Percentiles rank a stretch among this genome's conserved stretches.
phyloP scores from a whole-genome alignment of 2,797 vertebrate species.

The Sternarchorhynchus goeldii region DNA sequence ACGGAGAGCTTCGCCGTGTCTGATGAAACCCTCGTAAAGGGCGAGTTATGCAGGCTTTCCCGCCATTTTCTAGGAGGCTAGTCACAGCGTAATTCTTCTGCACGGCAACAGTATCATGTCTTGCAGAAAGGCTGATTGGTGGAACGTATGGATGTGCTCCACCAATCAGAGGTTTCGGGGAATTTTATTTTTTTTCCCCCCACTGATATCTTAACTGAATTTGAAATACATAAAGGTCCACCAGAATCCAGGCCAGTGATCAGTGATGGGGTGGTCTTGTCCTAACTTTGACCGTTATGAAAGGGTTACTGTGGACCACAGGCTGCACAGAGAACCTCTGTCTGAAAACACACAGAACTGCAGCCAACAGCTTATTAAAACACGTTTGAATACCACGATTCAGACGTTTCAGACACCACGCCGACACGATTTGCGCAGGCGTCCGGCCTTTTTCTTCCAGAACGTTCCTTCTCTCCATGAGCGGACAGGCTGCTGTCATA shows the following conservation, averaged over 20 bases:
- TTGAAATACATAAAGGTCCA: not conserved
- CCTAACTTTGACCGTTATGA: not conserved
- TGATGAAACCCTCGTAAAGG: not conserved
- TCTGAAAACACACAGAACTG: not conserved
- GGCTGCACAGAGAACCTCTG: not conserved
- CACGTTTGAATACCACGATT: not conserved
- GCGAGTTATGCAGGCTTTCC: no score
- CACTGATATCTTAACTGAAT: no score
- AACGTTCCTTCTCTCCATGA: constrained; percentile 11
- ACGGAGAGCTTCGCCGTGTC: not conserved
- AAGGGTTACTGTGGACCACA: no score
- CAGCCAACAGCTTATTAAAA: constrained; percentile 1
- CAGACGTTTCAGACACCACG: not conserved
- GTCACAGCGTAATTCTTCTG: not conserved
- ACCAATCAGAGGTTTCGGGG: not conserved
- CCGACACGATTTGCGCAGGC: not conserved
- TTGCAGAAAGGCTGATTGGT: not conserved
- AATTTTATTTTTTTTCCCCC: no score
- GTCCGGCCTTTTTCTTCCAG: not conserved
- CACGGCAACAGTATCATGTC: not conserved
- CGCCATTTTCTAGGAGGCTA: not conserved
- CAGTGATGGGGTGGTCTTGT: not conserved
- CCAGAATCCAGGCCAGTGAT: not conserved
- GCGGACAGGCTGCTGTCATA: not conserved
- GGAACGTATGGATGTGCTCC: not conserved